phyloP scores from a whole-genome alignment of 2,888 invertebrate species.

The Hoplodrina blanda region DNA sequence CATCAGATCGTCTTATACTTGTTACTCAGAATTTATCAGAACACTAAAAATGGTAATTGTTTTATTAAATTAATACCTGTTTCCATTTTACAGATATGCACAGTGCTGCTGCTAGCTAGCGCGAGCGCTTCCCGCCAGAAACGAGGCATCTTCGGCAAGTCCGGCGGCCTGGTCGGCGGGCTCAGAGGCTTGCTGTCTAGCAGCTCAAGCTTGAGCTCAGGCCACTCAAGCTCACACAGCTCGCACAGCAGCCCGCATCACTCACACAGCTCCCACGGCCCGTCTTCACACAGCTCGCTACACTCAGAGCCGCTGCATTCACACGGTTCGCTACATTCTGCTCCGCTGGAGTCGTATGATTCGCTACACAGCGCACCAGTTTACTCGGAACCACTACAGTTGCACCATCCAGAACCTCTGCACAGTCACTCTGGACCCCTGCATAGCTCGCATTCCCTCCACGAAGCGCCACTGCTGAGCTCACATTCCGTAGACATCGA shows the following conservation, averaged over 20 bases:
- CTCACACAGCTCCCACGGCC: not conserved
- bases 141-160: slow-evolving; percentile 77
- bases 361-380: slow-evolving; percentile 6
- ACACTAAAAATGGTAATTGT: not conserved
- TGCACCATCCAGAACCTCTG: slow-evolving; percentile 11
- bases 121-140: slow-evolving; percentile 71
- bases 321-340: slow-evolving; percentile 34
- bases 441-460: slow-evolving; percentile 16
- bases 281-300: slow-evolving; percentile 20
- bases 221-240: slow-evolving; percentile 16
- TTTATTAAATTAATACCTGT: not conserved
- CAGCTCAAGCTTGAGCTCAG: slow-evolving; percentile 17
- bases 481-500: slow-evolving; percentile 15
- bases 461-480: slow-evolving; percentile 1
- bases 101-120: slow-evolving; percentile 70
- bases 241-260: slow-evolving; percentile 7
- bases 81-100: slow-evolving; percentile 65
- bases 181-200: slow-evolving; percentile 25
- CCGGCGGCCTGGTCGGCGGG: slow-evolving; percentile 68
- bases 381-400: slow-evolving; percentile 33
- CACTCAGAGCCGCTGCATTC: slow-evolving; percentile 30
- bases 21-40: not conserved
- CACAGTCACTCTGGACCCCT: slow-evolving; percentile 7
- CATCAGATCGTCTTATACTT: not conserved
- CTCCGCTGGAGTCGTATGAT: not conserved